phyloP scores from a whole-genome alignment of 2,113 vertebrate species.

The Casuarius casuarius region DNA sequence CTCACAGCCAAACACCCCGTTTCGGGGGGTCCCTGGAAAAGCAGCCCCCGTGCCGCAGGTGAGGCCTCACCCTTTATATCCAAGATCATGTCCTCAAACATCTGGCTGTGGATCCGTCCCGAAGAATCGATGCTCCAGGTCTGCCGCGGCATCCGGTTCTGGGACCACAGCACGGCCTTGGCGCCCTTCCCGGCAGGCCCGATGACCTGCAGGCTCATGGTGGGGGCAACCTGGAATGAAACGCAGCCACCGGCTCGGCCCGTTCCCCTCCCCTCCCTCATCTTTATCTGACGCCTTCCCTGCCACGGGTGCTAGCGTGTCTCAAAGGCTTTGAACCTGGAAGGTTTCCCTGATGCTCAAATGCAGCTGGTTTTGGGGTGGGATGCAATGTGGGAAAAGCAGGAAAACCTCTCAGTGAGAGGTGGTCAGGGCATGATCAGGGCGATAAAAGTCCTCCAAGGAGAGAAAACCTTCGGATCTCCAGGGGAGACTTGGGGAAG shows the following conservation, averaged over 20 bases:
- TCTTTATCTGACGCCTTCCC: fast-evolving
- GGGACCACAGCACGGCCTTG: conserved; percentile 91
- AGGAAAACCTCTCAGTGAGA: neutral
- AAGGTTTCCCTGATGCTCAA: neutral
- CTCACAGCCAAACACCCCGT: fast-evolving
- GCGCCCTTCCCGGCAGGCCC: conserved; percentile 81
- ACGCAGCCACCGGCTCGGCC: neutral
- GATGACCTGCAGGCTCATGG: conserved; percentile 93
- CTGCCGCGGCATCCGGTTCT: conserved; percentile 87
- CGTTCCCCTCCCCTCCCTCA: fast-evolving
- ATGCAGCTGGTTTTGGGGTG: neutral
- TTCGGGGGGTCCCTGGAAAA: neutral
- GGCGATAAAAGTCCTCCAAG: neutral
- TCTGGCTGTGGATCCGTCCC: conserved; percentile 85
- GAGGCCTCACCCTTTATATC: conserved; percentile 90
- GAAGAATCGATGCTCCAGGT: conserved; percentile 83
- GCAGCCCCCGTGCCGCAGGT: fast-evolving
- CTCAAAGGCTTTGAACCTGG: neutral
- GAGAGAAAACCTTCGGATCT: neutral
- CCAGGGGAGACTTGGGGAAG: neutral
- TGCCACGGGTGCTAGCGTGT: neutral
- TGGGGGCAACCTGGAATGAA: conserved; percentile 79
- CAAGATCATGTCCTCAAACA: conserved; percentile 86
- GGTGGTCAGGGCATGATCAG: too few species aligned
- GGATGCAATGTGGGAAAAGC: neutral